Evolutionary conservation across 2,888 invertebrate genomes (phyloP), one percentile per base, ranked within the genome.

Genomic region (Pasiphila rectangulata): DNA sequence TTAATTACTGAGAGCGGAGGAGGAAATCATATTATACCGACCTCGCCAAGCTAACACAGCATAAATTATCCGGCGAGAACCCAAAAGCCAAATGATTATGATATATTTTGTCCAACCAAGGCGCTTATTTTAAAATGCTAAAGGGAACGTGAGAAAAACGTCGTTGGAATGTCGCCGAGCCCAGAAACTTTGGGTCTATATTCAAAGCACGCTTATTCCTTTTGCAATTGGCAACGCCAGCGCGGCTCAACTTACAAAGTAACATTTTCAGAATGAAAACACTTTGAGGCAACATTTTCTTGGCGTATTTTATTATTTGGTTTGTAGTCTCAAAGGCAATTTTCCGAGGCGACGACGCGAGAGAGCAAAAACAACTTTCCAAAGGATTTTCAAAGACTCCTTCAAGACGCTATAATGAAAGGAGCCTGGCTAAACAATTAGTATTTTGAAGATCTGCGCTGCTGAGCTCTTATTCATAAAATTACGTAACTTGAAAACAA

Each of bases 311-410:
- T 68, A 63, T 64, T 69, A 64, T 68, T 63, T 64, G 61, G 51
- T 68, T 67, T 66, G 56, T 64, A 69, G 61, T 65, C 66, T 63
- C 56, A 71, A 71, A 74, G 73, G 61, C 65, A 76, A 79, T 77
- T 75, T 74, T 64, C 66, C 59, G 51, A 62, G 59, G 57, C 61
- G 59, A 52, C 59, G 62, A 61, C 45, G 63, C 60, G 60, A 54
- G 57, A 51, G 60, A 62, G 56, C 59, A 65, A 67, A 73, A 76
- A 72, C 66, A 67, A 64, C 65, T 54, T 67, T 70, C 61, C 56
- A 64, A 67, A 66, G 51, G 52, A 59, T 52, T 51, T 58, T 47
- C 62, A 64, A 72, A 72, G 67, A 64, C 67, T 60, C 65, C 68
- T 72, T 69, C 65, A 64, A 64, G 58, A 61, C 46, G 59, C 54